Conservation (phyloP, 2,797 vertebrate genomes). For the Oophaga sylvatica region DNA sequence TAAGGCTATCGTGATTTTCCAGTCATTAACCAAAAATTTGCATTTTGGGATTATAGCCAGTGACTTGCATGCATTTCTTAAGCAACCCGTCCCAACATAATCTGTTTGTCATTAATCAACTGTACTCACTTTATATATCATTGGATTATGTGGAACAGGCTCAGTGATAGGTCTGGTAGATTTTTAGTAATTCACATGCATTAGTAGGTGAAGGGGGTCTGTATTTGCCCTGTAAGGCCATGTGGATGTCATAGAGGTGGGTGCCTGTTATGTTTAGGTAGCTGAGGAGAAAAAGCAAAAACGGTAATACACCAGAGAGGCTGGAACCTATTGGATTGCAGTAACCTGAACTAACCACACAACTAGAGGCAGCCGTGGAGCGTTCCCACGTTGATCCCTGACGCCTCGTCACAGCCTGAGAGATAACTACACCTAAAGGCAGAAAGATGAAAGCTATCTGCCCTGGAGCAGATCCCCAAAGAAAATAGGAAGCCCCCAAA, state of each 20-base stretch:
- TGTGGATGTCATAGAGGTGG: neutral
- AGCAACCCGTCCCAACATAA: constrained; percentile 79
- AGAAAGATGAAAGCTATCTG: too few species aligned
- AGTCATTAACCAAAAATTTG: constrained; percentile 82
- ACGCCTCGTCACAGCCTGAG: too few species aligned
- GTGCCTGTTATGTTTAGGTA: too few species aligned
- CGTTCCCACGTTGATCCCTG: too few species aligned
- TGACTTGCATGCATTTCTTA: constrained; percentile 78
- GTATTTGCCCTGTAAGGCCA: neutral
- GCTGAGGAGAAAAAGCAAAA: too few species aligned
- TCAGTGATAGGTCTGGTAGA: neutral
- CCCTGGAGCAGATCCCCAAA: too few species aligned
- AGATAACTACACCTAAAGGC: too few species aligned
- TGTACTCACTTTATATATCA: constrained; percentile 80
- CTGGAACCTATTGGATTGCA: too few species aligned
- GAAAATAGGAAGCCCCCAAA: too few species aligned
- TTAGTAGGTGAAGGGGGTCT: neutral
- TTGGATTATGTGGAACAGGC: constrained; percentile 73
- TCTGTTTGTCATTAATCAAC: constrained; percentile 84
- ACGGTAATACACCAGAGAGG: too few species aligned
- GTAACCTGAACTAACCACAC: too few species aligned
- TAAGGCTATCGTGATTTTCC: constrained; percentile 76
- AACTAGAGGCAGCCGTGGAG: too few species aligned
- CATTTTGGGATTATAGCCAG: constrained; percentile 82
- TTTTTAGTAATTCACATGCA: neutral